phyloP scores from a whole-genome alignment of 2,888 invertebrate species.

The Congeria kusceri region DNA sequence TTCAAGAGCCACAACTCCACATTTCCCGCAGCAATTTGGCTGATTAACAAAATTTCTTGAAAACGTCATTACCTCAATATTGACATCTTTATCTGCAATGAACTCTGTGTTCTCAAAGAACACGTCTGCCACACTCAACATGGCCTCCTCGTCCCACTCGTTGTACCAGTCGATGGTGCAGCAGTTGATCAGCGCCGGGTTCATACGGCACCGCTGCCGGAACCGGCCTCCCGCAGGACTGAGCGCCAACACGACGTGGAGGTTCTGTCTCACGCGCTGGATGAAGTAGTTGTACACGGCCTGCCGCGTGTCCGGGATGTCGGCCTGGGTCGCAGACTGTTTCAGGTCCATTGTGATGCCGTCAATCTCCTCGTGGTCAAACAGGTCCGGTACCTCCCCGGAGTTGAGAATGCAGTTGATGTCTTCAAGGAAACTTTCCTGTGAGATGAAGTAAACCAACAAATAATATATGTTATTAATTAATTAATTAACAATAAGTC shows the following conservation, averaged over 20 bases:
- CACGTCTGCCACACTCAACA: slow-evolving; percentile 84
- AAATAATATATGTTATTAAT: too few relatives aligned
- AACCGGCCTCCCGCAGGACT: slow-evolving; percentile 83
- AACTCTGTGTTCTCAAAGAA: slow-evolving; percentile 84
- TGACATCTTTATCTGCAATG: slow-evolving; percentile 76
- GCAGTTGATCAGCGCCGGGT: slow-evolving; percentile 85
- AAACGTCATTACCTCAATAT: slow-evolving; percentile 72
- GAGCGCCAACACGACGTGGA: slow-evolving; percentile 84
- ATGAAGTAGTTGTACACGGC: slow-evolving; percentile 84
- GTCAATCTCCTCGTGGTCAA: slow-evolving; percentile 85
- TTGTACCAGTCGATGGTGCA: slow-evolving; percentile 85
- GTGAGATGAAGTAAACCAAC: too few relatives aligned
- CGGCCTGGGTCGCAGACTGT: slow-evolving; percentile 80
- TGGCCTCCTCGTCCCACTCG: slow-evolving; percentile 84
- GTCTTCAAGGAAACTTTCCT: slow-evolving; percentile 85
- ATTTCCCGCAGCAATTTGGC: too few relatives aligned
- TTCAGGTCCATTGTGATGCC: slow-evolving; percentile 84
- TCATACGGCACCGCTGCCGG: slow-evolving; percentile 84
- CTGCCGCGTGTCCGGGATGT: slow-evolving; percentile 82
- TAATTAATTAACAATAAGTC: too few relatives aligned
- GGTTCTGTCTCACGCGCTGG: slow-evolving; percentile 81
- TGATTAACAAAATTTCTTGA: too few relatives aligned
- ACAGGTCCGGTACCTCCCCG: slow-evolving; percentile 85
- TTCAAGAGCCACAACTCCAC: too few relatives aligned
- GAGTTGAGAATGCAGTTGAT: slow-evolving; percentile 85